Evolutionary conservation across 2,888 invertebrate genomes (phyloP).

Genomic region (Phasia obesa): DNA sequence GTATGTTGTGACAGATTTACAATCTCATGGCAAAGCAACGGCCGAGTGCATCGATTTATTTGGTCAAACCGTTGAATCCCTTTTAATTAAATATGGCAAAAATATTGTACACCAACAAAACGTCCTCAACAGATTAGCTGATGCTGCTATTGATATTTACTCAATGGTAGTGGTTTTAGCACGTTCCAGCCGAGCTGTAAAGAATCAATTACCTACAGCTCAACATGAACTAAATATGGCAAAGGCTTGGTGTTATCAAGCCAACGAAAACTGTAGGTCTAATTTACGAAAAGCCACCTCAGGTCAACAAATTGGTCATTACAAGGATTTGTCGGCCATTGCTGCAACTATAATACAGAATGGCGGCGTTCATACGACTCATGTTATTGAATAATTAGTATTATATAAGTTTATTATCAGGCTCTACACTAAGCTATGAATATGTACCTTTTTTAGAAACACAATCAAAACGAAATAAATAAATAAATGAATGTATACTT

Average conservation of each 20-base stretch:
- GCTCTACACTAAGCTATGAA: neutral
- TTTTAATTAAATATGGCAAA: constrained; percentile 92
- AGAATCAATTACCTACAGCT: constrained; percentile 86
- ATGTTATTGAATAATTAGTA: constrained; percentile 66
- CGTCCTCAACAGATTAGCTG: constrained; percentile 92
- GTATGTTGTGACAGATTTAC: constrained; percentile 88
- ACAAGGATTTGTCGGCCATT: constrained; percentile 55
- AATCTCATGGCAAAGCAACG: constrained; percentile 86
- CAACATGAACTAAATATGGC: constrained; percentile 91
- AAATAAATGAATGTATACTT: constrained; percentile 8
- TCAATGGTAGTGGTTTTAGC: constrained; percentile 92
- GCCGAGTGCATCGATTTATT: constrained; percentile 83
- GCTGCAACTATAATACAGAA: constrained; percentile 54
- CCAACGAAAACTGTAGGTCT: constrained; percentile 60
- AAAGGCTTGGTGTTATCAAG: constrained; percentile 91
- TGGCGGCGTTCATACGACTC: constrained; percentile 71
- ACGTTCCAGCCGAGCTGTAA: constrained; percentile 89
- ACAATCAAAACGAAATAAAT: constrained; percentile 7
- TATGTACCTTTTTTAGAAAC: constrained; percentile 20
- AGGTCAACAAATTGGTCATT: constrained; percentile 50
- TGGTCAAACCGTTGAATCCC: constrained; percentile 87
- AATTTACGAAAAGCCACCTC: constrained; percentile 61
- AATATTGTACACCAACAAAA: constrained; percentile 94
- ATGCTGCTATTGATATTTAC: constrained; percentile 95
- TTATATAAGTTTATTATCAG: constrained; percentile 18